These are phyloP conservation scores for Drosophila oshimai DNA, from an alignment of 1,140 invertebrate genomes.

Conservation along the genomic window DNA sequence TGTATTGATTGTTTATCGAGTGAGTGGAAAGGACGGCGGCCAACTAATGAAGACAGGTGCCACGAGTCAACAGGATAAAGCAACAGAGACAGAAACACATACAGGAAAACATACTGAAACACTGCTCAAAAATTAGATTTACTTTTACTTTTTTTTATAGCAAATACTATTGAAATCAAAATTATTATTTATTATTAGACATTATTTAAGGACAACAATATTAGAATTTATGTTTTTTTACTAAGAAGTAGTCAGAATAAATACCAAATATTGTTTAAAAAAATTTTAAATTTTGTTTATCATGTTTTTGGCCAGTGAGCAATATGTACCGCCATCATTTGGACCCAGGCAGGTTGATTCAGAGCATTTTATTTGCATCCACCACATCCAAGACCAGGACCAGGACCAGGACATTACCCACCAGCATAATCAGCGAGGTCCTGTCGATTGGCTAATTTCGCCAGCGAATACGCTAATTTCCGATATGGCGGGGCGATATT, in stretches of 20 bases:
- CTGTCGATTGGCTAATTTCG: conserved; percentile 35
- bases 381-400: too few relatives aligned
- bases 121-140: not conserved
- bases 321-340: conserved; percentile 6
- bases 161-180: too few relatives aligned
- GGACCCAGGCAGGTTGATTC: not conserved
- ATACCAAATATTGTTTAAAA: too few relatives aligned
- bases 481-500: not conserved
- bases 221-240: too few relatives aligned
- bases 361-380: conserved; percentile 7
- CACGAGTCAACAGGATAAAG: not conserved
- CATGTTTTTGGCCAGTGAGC: not conserved
- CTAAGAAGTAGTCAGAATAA: too few relatives aligned
- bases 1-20: conserved; percentile 65
- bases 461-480: conserved; percentile 64
- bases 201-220: too few relatives aligned
- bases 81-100: conserved; percentile 1
- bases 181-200: too few relatives aligned
- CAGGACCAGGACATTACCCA: not conserved
- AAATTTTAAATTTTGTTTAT: not conserved
- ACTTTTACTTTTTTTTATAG: too few relatives aligned
- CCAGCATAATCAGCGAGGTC: conserved; percentile 51
- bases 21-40: conserved; percentile 18
- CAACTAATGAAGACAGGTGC: conserved; percentile 75
- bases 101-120: not conserved